These are phyloP conservation scores for Steatocranus sp. DNA, from an alignment of 2,797 vertebrate genomes.

Conservation along the genomic window DNA sequence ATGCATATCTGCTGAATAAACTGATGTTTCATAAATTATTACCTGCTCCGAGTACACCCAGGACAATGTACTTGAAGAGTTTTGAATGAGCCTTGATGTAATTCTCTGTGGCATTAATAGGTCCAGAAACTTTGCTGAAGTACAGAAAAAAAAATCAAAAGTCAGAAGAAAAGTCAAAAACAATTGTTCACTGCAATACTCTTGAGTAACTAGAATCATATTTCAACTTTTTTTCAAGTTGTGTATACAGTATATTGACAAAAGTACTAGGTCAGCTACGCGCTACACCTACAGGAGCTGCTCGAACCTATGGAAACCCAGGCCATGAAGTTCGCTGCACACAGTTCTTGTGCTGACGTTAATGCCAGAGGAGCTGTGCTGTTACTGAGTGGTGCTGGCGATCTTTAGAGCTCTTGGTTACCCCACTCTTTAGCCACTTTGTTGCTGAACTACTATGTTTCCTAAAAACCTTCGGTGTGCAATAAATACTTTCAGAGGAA, in stretches of 20 bases:
- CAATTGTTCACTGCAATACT: background rate
- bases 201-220: background rate
- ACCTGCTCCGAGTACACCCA: conserved; percentile 84
- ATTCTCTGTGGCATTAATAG: conserved; percentile 56
- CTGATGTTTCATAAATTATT: background rate
- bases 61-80: conserved; percentile 65
- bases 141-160: conserved; percentile 12
- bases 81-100: conserved; percentile 73
- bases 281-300: background rate
- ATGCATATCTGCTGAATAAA: background rate
- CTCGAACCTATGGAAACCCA: background rate
- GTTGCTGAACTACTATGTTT: background rate
- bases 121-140: conserved; percentile 74
- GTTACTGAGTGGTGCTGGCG: background rate
- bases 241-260: background rate
- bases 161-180: background rate
- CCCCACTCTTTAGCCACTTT: background rate
- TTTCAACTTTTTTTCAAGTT: background rate
- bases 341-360: background rate
- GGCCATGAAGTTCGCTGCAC: background rate
- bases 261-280: background rate
- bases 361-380: background rate
- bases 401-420: background rate
- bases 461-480: background rate
- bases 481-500: background rate